Conservation (phyloP, 2,113 vertebrate genomes). For the Channa argus region DNA sequence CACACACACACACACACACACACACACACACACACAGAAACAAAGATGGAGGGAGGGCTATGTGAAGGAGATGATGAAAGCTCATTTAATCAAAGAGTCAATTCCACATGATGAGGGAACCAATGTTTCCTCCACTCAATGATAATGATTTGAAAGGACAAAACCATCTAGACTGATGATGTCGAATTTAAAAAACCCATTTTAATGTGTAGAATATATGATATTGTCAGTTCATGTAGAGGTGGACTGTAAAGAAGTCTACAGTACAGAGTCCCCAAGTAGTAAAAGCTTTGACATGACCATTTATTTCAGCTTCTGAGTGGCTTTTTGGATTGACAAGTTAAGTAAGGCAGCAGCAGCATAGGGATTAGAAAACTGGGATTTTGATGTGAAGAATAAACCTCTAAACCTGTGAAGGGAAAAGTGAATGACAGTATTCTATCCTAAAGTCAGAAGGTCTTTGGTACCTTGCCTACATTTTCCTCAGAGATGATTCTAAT, state of each 20-base stretch:
- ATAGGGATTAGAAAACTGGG: constrained; percentile 17
- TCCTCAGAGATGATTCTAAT: constrained; percentile 3
- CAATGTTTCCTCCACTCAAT: constrained; percentile 65
- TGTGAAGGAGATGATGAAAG: constrained; percentile 56
- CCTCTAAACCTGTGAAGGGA: constrained; percentile 1
- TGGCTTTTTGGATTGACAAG: constrained; percentile 37
- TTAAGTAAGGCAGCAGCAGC: constrained; percentile 22
- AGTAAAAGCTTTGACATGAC: constrained; percentile 19
- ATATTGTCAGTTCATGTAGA: constrained; percentile 32
- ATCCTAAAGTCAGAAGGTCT: neutral
- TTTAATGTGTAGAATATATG: constrained; percentile 27
- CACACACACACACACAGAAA: constrained; percentile 21
- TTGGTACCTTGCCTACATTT: constrained; percentile 12
- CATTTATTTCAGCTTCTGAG: constrained; percentile 39
- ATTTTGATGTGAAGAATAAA: constrained; percentile 38
- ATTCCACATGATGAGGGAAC: constrained; percentile 62
- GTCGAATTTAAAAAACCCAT: constrained; percentile 38
- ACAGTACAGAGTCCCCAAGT: neutral
- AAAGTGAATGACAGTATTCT: neutral
- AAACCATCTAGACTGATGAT: constrained; percentile 53
- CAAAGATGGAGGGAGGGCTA: constrained; percentile 29
- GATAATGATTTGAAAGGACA: constrained; percentile 72
- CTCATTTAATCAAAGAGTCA: constrained; percentile 68
- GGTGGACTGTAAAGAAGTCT: constrained; percentile 13
- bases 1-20: constrained; percentile 15